Percentiles rank a stretch among this genome's conserved stretches.
Conservation (phyloP, 2,888 invertebrate species). For the Zootermopsis nevadensis region DNA sequence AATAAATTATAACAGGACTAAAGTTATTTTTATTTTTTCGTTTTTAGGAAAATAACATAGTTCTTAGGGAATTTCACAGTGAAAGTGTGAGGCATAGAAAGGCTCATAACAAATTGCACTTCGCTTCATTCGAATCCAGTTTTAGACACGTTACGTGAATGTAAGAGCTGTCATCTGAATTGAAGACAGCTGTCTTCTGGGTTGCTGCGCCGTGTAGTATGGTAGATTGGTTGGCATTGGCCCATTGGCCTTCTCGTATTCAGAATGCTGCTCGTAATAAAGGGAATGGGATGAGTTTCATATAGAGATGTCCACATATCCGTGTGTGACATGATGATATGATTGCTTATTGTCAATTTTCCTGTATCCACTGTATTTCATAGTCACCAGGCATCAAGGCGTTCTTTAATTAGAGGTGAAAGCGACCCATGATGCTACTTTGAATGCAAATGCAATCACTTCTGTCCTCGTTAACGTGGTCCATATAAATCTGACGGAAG, state of each 20-base stretch:
- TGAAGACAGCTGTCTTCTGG: too few relatives aligned
- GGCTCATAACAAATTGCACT: too few relatives aligned
- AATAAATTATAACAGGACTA: too few relatives aligned
- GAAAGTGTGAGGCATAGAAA: too few relatives aligned
- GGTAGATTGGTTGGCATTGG: too few relatives aligned
- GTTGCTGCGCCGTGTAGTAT: too few relatives aligned
- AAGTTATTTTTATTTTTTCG: too few relatives aligned
- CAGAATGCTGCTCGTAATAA: neutral
- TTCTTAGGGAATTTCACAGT: too few relatives aligned
- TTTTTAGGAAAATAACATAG: too few relatives aligned
- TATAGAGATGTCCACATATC: neutral
- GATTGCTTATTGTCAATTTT: slow-evolving; percentile 3
- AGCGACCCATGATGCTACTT: slow-evolving; percentile 27
- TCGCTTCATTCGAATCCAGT: too few relatives aligned
- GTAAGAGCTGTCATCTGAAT: too few relatives aligned
- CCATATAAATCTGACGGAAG: slow-evolving; percentile 3
- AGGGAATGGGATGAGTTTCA: neutral
- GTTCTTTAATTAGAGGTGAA: slow-evolving; percentile 30
- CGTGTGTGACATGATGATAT: neutral
- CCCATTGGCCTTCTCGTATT: neutral
- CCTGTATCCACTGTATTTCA: neutral
- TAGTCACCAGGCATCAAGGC: slow-evolving; percentile 4
- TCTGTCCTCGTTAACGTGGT: neutral
- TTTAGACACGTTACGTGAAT: too few relatives aligned
- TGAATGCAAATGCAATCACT: slow-evolving; percentile 41